Percentiles rank a stretch among this genome's conserved stretches.
Evolutionary conservation across 37 sponge, comb jelly and placozoan species (phyloP).

Genomic region (Aplysina aerophoba): DNA sequence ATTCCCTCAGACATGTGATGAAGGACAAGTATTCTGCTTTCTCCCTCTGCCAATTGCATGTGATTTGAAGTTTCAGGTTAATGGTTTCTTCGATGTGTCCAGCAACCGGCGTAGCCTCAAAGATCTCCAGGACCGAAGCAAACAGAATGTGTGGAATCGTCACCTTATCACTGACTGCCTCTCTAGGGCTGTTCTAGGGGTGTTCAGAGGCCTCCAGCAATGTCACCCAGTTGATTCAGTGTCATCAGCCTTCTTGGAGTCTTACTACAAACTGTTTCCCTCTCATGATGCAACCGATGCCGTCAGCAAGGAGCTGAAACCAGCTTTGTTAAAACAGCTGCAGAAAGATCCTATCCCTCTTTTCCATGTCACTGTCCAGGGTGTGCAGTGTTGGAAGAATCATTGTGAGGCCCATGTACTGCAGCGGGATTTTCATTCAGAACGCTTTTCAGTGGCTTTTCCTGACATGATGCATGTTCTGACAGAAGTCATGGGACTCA

Average conservation of each 20-base stretch:
- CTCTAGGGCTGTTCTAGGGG: conserved; percentile 27
- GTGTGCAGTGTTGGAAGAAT: too few species aligned
- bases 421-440: too few species aligned
- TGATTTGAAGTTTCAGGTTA: conserved; percentile 49
- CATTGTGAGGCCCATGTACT: too few species aligned
- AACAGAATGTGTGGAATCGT: conserved; percentile 54
- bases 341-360: too few species aligned
- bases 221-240: background rate
- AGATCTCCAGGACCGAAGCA: conserved; percentile 14
- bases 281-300: background rate
- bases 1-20: background rate
- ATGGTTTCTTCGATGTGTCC: conserved; percentile 63
- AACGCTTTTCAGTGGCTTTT: too few species aligned
- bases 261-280: conserved; percentile 66
- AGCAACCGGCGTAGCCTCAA: conserved; percentile 46
- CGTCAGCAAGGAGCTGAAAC: background rate
- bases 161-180: conserved; percentile 42
- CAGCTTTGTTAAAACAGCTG: background rate
- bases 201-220: conserved; percentile 26
- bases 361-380: too few species aligned
- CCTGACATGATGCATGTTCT: too few species aligned
- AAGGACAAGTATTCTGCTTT: conserved; percentile 56
- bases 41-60: conserved; percentile 61
- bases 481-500: too few species aligned
- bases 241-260: background rate